Conservation (phyloP, 2,797 vertebrate species). For the Microctenopoma stevenorrisi region DNA sequence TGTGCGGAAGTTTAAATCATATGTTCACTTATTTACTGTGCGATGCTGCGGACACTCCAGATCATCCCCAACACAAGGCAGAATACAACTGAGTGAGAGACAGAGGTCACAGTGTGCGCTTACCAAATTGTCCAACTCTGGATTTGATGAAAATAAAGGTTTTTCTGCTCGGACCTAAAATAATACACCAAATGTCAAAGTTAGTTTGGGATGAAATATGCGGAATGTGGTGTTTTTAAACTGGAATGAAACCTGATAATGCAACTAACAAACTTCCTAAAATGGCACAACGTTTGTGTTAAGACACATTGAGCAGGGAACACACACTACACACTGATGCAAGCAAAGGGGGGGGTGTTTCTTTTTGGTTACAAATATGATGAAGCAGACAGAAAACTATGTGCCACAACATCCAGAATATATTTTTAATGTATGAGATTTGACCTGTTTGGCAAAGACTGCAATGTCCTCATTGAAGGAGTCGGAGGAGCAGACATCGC, state of each 20-base stretch:
- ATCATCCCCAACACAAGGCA: conserved; percentile 22
- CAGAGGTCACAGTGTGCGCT: conserved; percentile 75
- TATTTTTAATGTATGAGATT: conserved; percentile 45
- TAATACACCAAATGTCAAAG: conserved; percentile 69
- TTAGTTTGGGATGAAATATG: conserved; percentile 62
- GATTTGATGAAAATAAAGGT: conserved; percentile 99
- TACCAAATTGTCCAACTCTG: conserved; percentile 99
- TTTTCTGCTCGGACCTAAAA: conserved; percentile 98
- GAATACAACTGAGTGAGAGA: conserved; percentile 20
- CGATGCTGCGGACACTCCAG: conserved; percentile 63
- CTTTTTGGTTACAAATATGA: conserved; percentile 14
- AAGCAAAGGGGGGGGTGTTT: conserved; percentile 1
- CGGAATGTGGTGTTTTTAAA: conserved; percentile 3
- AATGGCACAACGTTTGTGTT: not conserved
- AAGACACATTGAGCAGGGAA: conserved; percentile 21
- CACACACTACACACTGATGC: conserved; percentile 11
- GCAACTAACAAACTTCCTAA: not conserved
- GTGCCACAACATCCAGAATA: conserved; percentile 15
- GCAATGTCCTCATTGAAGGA: conserved; percentile 99
- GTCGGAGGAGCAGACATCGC: conserved; percentile 99
- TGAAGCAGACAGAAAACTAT: conserved; percentile 15
- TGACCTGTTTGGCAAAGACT: conserved; percentile 99
- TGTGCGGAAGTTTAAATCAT: conserved; percentile 65
- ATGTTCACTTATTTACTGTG: conserved; percentile 64
- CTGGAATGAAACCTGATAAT: conserved; percentile 7